Base-by-base conservation (phyloP, 2,888 invertebrate species). In the Synergus itoensis region DNA sequence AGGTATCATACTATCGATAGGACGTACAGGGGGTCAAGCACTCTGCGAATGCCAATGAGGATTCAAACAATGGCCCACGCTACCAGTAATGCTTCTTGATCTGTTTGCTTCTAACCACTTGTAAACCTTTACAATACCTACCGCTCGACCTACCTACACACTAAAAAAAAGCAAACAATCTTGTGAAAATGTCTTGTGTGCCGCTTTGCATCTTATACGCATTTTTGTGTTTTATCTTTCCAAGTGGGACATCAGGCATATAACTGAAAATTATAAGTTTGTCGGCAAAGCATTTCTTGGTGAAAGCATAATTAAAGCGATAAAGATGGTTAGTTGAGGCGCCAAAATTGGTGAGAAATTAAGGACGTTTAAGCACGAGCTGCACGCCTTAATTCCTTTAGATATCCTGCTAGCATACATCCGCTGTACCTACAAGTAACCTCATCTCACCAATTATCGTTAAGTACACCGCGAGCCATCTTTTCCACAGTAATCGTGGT, bases 1-100 rank as follows among this genome's bases (percentile, higher is more conserved):
- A 87, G 84, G 85, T 86, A 91, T 90, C 89, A 89, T 89, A 85
- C 88, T 88, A 90, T 90, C 88, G 89, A 91, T 90, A 89, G 87
- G 86, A 88, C 83, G 85, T 84, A 78, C 83, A 78, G 85, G 85
- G 85, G 86, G 84, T 87, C 87, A 86, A 82, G 86, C 86, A 86
- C 86, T 86, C 86, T 87, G 88, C 89, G 89, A 89, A 89, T 91
- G 88, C 82, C 90, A 90, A 90, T 89, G 88, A 89, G 87, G 82
- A 78, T 79, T 82, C 80, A 85, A 84, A 89, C 89, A 90, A 90
- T 90, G 88, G 88, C 77, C 82, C 84, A 69, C 53, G 69, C 69
- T 73, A 53, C 69, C 48, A 53, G 69, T 73, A 73, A 73, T 73
- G 28, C 69, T 73, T 73, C 69, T 73, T 73, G 48, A 73, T 48